These are phyloP conservation scores for Holotrichia oblita DNA, from an alignment of 1,140 invertebrate species.

Conservation along the genomic window DNA sequence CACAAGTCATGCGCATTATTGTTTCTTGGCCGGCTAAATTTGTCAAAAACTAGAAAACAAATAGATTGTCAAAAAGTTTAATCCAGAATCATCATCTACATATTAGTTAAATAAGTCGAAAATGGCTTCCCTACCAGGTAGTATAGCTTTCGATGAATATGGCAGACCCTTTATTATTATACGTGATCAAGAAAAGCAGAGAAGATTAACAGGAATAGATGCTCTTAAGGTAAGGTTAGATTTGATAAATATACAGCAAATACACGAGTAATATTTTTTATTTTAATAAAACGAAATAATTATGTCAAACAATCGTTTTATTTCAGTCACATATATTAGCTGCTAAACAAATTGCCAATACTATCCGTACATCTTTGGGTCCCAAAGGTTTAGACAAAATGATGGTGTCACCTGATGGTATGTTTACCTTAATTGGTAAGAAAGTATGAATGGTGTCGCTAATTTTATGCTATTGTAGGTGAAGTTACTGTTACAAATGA, in stretches of 20 bases:
- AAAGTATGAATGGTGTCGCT: background rate
- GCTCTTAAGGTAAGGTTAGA: conserved; percentile 87
- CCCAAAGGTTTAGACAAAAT: conserved; percentile 97
- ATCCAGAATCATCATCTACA: background rate
- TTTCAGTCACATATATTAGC: conserved; percentile 97
- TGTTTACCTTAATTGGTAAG: conserved; percentile 11
- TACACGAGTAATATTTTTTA: background rate
- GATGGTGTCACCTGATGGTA: conserved; percentile 91
- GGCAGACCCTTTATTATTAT: conserved; percentile 98
- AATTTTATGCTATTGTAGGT: conserved; percentile 64
- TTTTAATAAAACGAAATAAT: background rate
- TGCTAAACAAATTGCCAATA: conserved; percentile 89
- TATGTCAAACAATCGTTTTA: background rate
- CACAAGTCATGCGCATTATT: too few species aligned
- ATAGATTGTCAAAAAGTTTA: background rate
- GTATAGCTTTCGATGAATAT: conserved; percentile 97
- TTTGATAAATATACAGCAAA: background rate
- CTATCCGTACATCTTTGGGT: conserved; percentile 92
- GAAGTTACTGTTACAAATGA: conserved; percentile 99
- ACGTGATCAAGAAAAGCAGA: conserved; percentile 95
- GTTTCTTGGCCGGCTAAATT: conserved; percentile 1
- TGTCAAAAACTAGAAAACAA: background rate
- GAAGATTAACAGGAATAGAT: conserved; percentile 92
- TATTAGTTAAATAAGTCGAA: conserved; percentile 41
- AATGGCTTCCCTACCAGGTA: conserved; percentile 81